phyloP scores from a whole-genome alignment of 1,140 invertebrate species.

The Rhynchophorus ferrugineus region DNA sequence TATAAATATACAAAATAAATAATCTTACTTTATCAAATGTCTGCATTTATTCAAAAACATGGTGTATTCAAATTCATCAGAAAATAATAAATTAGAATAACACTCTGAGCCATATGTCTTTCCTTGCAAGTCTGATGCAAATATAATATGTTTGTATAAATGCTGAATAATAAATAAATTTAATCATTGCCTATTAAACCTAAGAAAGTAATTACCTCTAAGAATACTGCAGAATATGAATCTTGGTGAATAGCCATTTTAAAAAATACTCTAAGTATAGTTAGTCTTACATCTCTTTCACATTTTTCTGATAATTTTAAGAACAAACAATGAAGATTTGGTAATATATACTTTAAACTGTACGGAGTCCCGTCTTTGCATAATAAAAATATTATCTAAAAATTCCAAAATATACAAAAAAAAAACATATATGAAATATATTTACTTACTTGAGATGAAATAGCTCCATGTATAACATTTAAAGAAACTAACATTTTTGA shows the following conservation, averaged over 20 bases:
- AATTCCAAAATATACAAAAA: slow-evolving; percentile 1
- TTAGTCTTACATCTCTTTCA: slow-evolving; percentile 1
- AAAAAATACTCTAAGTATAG: slow-evolving; percentile 21
- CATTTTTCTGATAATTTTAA: slow-evolving; percentile 13
- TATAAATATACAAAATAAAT: background rate
- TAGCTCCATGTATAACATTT: slow-evolving; percentile 11
- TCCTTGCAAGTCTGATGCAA: slow-evolving; percentile 5
- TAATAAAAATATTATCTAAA: slow-evolving; percentile 13
- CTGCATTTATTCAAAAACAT: slow-evolving; percentile 17
- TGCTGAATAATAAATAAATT: slow-evolving; percentile 14
- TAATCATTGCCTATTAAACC: background rate
- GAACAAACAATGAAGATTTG: slow-evolving; percentile 20
- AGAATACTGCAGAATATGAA: slow-evolving; percentile 13
- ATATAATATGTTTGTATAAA: slow-evolving; percentile 18
- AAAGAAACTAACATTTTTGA: slow-evolving; percentile 12
- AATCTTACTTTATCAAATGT: slow-evolving; percentile 18
- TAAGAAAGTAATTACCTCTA: too few relatives aligned
- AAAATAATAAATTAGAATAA: slow-evolving; percentile 20
- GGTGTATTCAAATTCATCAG: slow-evolving; percentile 22
- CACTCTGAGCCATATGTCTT: slow-evolving; percentile 18
- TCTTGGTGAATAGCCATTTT: slow-evolving; percentile 26
- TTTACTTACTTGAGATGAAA: slow-evolving; percentile 6
- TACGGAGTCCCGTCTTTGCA: slow-evolving; percentile 23
- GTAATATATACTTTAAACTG: slow-evolving; percentile 18
- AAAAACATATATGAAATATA: background rate